Evolutionary conservation across 2,113 vertebrate species (phyloP).

Genomic region (Pagrus major): DNA sequence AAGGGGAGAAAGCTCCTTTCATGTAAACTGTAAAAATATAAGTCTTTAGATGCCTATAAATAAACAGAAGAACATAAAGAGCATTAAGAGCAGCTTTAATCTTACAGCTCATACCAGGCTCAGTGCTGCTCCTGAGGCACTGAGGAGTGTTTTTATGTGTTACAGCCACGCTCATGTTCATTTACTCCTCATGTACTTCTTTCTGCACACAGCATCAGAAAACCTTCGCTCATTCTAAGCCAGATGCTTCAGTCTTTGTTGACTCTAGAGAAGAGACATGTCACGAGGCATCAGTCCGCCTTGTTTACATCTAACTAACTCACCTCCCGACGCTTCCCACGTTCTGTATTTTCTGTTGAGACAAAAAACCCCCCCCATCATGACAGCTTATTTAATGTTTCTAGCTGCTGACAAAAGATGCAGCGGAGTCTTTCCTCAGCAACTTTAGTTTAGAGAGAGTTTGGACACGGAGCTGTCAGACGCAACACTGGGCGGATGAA

Average conservation of each 20-base stretch:
- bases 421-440: neutral
- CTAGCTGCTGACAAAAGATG: neutral
- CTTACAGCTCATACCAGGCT: neutral
- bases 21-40: neutral
- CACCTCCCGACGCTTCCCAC: neutral
- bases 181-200: neutral
- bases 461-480: neutral
- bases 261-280: neutral
- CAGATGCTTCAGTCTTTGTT: neutral
- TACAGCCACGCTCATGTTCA: neutral
- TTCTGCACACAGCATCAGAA: neutral
- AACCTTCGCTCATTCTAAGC: neutral
- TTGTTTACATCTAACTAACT: neutral
- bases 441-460: neutral
- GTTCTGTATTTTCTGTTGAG: neutral
- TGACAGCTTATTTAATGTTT: neutral
- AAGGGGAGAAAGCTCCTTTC: neutral
- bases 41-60: slow-evolving; percentile 14
- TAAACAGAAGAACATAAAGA: neutral
- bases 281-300: neutral
- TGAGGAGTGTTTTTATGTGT: neutral
- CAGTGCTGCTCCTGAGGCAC: neutral
- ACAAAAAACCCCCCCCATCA: neutral
- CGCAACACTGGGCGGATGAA: neutral
- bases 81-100: neutral